Base-by-base conservation (phyloP, 2,888 invertebrate genomes). In the Synergus itoensis region DNA sequence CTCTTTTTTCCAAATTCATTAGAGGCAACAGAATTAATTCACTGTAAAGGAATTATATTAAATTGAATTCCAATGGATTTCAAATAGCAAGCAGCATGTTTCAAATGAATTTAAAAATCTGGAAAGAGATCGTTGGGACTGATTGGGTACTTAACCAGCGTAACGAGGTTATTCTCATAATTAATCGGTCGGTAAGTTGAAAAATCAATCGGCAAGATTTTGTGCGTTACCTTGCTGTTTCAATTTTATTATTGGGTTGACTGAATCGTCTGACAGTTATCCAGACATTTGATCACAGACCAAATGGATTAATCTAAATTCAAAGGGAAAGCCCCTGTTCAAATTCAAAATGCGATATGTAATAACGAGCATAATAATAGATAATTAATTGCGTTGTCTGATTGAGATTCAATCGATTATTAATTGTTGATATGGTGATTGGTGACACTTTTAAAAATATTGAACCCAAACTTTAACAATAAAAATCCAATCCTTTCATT, bases 171-270 rank as follows among this genome's bases (percentile, higher is more conserved):
- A 62, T 62, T 62, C 53, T 57, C 53, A 18, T 57, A 57, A 57
- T 18, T 57, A 57, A 9, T 9, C 12, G n/a, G 5, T 69, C 36
- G 69, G n/a, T 21, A 48, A 48, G 28, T 28, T 14, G 21, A 14
- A 67, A 67, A 43, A 18, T 36, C n/a, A 69, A 36, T 69, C 21
- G n/a, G n/a, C 36, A 64, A 69, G 48, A 48, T 48, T 69, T 43
- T 69, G 8, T 28, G 28, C 8, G 8, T 16, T 11, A 11, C 21
- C 45, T 41, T 67, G 43, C 18, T 43, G 8, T 28, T 45, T 28
- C 5, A 7, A 21, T 28, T 48, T 69, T n/a, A 14, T 69, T 28
- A 69, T 9, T 69, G 16, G 28, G 21, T 69, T 69, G n/a, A 48
- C 45, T 48, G 48, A 65, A 28, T 48, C 43, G 8, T 18, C 28